These are phyloP conservation scores for Sus scrofa DNA, from an alignment of 2,113 vertebrate species.

Conservation along the genomic window DNA sequence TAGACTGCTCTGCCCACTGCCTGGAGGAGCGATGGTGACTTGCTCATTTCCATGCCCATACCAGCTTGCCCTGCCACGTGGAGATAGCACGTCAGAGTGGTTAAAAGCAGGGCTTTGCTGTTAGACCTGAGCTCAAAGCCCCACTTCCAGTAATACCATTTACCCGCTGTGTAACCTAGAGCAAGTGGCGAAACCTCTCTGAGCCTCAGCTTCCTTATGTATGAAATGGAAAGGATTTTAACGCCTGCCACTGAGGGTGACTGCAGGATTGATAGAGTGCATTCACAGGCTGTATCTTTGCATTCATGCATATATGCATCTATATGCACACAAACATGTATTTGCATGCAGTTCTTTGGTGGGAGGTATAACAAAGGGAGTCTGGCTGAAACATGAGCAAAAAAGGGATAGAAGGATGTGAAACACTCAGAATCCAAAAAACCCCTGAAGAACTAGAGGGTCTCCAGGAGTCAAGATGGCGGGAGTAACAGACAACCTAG, in stretches of 20 bases:
- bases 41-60: neutral
- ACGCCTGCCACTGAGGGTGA: neutral
- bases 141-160: neutral
- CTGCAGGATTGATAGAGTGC: neutral
- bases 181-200: neutral
- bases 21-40: fast-evolving
- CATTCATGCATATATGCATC: no score
- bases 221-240: neutral
- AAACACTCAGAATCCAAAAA: neutral
- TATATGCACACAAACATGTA: no score
- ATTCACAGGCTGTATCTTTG: neutral
- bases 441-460: neutral
- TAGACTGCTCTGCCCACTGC: neutral
- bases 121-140: neutral
- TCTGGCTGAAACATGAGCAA: neutral
- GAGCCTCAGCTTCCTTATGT: neutral
- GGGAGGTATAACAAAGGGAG: neutral
- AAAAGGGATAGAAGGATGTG: neutral
- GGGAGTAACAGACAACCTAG: neutral
- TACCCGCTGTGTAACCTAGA: neutral
- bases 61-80: neutral
- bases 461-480: neutral
- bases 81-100: neutral
- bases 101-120: neutral
- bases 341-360: neutral